Evolutionary conservation across 2,888 invertebrate genomes (phyloP).

Genomic region (Furcula furcula): DNA sequence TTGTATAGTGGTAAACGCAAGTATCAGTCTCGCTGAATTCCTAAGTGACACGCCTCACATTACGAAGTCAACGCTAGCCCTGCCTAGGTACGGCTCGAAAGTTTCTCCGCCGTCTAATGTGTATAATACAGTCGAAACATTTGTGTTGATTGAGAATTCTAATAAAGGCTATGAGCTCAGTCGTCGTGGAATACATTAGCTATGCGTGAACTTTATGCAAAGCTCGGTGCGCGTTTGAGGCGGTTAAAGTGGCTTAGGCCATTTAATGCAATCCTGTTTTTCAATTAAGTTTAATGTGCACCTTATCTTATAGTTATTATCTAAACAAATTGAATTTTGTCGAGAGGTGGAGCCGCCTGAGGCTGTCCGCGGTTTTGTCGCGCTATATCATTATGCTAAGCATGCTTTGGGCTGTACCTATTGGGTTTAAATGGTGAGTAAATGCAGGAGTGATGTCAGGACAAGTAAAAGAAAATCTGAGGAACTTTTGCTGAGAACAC

Average conservation of each 20-base stretch:
- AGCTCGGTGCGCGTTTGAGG: conserved; percentile 36
- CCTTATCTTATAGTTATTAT: conserved; percentile 37
- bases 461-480: too few species aligned
- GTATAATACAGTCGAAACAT: conserved; percentile 55
- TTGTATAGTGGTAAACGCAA: not conserved
- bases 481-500: too few species aligned
- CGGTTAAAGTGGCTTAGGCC: conserved; percentile 37
- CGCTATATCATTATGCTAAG: not conserved
- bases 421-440: too few species aligned
- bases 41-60: conserved; percentile 67
- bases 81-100: conserved; percentile 49
- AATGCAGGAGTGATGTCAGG: too few species aligned
- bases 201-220: conserved; percentile 58
- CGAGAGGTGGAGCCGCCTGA: conserved; percentile 15
- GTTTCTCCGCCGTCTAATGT: conserved; percentile 48
- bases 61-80: conserved; percentile 63
- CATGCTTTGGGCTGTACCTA: not conserved
- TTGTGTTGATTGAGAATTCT: conserved; percentile 68
- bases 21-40: conserved; percentile 47
- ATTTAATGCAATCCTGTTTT: conserved; percentile 47
- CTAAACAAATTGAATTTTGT: conserved; percentile 31
- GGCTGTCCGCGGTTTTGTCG: conserved; percentile 12
- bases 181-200: conserved; percentile 76
- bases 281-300: conserved; percentile 45
- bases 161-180: conserved; percentile 77